Evolutionary conservation across 2,888 invertebrate species (phyloP).

Genomic region (Scrobipalpa costella): DNA sequence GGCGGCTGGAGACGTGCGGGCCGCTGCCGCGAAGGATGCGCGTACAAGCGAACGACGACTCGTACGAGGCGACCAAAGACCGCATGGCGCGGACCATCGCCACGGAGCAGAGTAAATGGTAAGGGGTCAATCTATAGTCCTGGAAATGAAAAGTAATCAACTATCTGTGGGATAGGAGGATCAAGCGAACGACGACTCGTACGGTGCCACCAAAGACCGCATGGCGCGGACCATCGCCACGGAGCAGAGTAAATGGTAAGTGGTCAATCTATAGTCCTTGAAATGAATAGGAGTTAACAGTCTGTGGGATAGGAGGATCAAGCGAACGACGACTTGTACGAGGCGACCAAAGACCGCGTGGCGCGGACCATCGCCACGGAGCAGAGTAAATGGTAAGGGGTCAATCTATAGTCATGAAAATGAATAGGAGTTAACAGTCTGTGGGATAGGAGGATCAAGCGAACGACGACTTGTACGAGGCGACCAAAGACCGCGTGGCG

Average conservation of each 20-base stretch:
- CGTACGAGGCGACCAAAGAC: slow-evolving; percentile 95
- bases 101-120: slow-evolving; percentile 96
- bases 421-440: too few species aligned
- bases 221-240: slow-evolving; percentile 96
- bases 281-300: too few species aligned
- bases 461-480: slow-evolving; percentile 97
- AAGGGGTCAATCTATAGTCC: too few species aligned
- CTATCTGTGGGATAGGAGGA: slow-evolving; percentile 95
- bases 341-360: slow-evolving; percentile 95
- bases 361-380: slow-evolving; percentile 94
- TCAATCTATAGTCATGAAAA: too few species aligned
- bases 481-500: slow-evolving; percentile 95
- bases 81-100: slow-evolving; percentile 96
- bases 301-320: slow-evolving; percentile 96
- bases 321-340: slow-evolving; percentile 97
- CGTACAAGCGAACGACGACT: slow-evolving; percentile 97
- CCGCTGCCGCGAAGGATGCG: slow-evolving; percentile 93
- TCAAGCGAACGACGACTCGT: slow-evolving; percentile 98
- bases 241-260: slow-evolving; percentile 95
- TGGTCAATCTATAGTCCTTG: too few species aligned
- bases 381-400: slow-evolving; percentile 95
- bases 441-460: slow-evolving; percentile 96
- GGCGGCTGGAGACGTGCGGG: slow-evolving; percentile 90
- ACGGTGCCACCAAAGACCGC: slow-evolving; percentile 94
- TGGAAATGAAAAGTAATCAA: too few species aligned